Evolutionary conservation across 2,797 vertebrate genomes (phyloP), one percentile per base, ranked within the genome.

Genomic region (Rousettus madagascariensis): DNA sequence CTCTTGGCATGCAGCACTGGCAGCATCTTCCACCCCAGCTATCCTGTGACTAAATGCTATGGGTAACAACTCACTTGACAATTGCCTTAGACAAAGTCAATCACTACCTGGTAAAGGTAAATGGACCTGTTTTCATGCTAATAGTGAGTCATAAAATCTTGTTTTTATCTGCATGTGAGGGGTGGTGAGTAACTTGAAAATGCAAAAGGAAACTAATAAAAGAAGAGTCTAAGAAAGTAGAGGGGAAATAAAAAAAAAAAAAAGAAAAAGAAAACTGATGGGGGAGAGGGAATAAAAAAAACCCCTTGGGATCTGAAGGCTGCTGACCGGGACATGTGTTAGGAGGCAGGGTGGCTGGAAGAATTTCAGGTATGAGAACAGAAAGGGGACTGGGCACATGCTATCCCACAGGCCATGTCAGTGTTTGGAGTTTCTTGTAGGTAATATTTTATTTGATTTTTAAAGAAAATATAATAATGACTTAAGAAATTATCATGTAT

Each of bases 401-500:
- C 41, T 22, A 1, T 0, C 5, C 33, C 26, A 13, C 2, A 28
- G n/a, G 8, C 51, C 2, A 4, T 1, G 16, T n/a, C 10, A 63
- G 53, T 4, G 5, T 17, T 71, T 57, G 69, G 57, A 69, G 69
- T 63, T 89, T 79, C 71, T 80, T 8, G 0, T 61, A 63, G 33
- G 59, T 8, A 30, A 22, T 46, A 63, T 65, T 59, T 94, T 86
- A 15, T 68, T 87, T 63, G 26, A 86, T 17, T 66, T 77, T 61
- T 85, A 74, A 77, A 94, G n/a, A 79, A 63, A 83, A 46, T 66
- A 74, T 26, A 65, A 82, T 4, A 24, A 72, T 68, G 36, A n/a
- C 65, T 78, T 59, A 87, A 90, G 11, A 90, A 83, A 87, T 30
- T 57, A 65, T 77, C 63, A 71, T 74, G 16, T 1, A 8, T 55